Evolutionary conservation across 2,888 invertebrate species (phyloP), one percentile per base, ranked within the genome.

Genomic region (Cheilosia scutellata): DNA sequence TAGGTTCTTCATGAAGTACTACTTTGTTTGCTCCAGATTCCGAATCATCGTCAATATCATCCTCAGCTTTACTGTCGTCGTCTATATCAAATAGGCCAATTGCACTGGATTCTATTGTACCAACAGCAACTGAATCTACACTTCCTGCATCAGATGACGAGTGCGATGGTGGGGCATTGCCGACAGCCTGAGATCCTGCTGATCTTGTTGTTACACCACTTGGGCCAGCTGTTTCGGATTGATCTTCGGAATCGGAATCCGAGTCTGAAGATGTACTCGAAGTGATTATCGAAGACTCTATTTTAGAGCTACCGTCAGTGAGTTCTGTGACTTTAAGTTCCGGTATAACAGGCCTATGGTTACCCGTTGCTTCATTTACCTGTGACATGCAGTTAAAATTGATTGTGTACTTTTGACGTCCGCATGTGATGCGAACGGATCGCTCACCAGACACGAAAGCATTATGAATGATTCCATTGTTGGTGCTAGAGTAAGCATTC

Each of bases 311-410:
- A 13, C 66, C 63, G n/a, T 70, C 87, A 37, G 89, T 88, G 6
- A 88, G 86, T 57, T 90, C 91, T 40, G 90, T 91, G 0, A 90
- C 92, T 84, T 93, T 93, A 3, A 95, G 91, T 0, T 94, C 94
- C 91, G 96, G 94, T 88, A 96, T 95, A 27, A 97, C 95, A 0
- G 97, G 96, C 63, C 97, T 93, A 88, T 96, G 94, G 89, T 96
- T 96, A n/a, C 96, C 96, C 31, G 96, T 96, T 88, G 97, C 96
- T 90, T 97, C 96, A 91, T 96, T 97, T 82, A 96, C 95, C 93
- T 96, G 96, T 0, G 96, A 94, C 96, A 97, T 96, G 72, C 95
- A 95, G 40, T 94, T 95, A 89, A 97, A 96, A 72, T 96, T 95
- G 4, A 97, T 95, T 0, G 95, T 95, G 90, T 97, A 97, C 44